Evolutionary conservation across 2,888 invertebrate species (phyloP).

Genomic region (Sesia apiformis): DNA sequence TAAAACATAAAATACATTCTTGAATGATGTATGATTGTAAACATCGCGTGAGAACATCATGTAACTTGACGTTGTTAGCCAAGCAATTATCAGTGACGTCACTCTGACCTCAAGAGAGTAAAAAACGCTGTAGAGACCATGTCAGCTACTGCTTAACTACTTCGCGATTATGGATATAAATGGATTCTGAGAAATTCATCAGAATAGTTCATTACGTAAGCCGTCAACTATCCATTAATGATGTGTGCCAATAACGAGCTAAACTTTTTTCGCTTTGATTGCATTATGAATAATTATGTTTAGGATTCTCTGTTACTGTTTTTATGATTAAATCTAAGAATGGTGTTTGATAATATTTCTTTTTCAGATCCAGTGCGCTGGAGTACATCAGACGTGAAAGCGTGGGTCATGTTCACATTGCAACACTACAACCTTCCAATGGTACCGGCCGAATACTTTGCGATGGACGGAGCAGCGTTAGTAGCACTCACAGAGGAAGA

Average conservation of each 20-base stretch:
- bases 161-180: conserved; percentile 44
- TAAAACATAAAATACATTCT: not conserved
- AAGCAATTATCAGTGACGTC: conserved; percentile 41
- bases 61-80: not conserved
- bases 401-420: conserved; percentile 92
- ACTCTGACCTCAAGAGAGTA: conserved; percentile 27
- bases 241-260: not conserved
- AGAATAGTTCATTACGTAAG: conserved; percentile 55
- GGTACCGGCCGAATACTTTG: conserved; percentile 83
- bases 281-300: not conserved
- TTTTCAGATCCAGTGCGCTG: conserved; percentile 90
- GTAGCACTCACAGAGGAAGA: conserved; percentile 88
- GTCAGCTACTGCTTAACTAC: conserved; percentile 36
- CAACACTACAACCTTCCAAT: conserved; percentile 85
- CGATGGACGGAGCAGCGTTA: conserved; percentile 85
- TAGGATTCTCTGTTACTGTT: not conserved
- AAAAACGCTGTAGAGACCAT: conserved; percentile 43
- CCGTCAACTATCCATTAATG: conserved; percentile 12
- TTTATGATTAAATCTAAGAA: too few relatives aligned
- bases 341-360: not conserved
- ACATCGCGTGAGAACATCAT: not conserved
- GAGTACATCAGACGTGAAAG: conserved; percentile 87
- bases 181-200: conserved; percentile 48
- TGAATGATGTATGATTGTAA: not conserved
- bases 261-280: not conserved